Evolutionary conservation across 92 coral and sea anemone species (phyloP).

Genomic region (Palythoa grandis): DNA sequence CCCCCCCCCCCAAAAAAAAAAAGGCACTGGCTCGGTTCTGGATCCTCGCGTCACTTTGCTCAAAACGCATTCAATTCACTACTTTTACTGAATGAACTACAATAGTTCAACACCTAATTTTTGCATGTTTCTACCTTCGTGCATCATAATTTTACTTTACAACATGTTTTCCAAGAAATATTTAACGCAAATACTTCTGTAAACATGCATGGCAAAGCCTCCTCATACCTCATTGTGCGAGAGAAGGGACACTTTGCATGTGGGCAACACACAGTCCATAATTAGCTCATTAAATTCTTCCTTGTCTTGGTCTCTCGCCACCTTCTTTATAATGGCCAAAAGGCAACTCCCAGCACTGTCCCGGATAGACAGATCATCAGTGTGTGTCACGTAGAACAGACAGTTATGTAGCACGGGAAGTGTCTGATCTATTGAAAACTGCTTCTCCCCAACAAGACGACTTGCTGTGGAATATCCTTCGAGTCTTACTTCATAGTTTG

Average conservation of each 20-base stretch:
- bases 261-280: conserved; percentile 74
- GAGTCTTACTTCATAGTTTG: conserved; percentile 77
- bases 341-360: conserved; percentile 89
- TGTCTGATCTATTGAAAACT: conserved; percentile 51
- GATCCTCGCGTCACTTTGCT: too few species aligned
- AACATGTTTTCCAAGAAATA: too few species aligned
- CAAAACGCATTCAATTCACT: too few species aligned
- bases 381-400: conserved; percentile 72
- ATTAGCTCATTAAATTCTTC: conserved; percentile 78
- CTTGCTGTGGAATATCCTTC: conserved; percentile 63
- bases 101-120: too few species aligned
- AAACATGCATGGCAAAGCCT: not conserved
- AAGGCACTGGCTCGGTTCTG: too few species aligned
- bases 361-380: conserved; percentile 86
- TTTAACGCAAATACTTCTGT: too few species aligned
- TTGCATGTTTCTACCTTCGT: too few species aligned
- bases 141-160: too few species aligned
- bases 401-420: conserved; percentile 83
- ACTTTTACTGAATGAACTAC: too few species aligned
- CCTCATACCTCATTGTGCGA: conserved; percentile 81
- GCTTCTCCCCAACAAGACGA: conserved; percentile 46
- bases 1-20: too few species aligned
- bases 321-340: conserved; percentile 69
- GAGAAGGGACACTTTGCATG: conserved; percentile 75
- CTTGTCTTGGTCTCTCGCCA: conserved; percentile 52